These are phyloP conservation scores for Telmatherina bonti DNA, from an alignment of 2,797 vertebrate species.

Conservation along the genomic window DNA sequence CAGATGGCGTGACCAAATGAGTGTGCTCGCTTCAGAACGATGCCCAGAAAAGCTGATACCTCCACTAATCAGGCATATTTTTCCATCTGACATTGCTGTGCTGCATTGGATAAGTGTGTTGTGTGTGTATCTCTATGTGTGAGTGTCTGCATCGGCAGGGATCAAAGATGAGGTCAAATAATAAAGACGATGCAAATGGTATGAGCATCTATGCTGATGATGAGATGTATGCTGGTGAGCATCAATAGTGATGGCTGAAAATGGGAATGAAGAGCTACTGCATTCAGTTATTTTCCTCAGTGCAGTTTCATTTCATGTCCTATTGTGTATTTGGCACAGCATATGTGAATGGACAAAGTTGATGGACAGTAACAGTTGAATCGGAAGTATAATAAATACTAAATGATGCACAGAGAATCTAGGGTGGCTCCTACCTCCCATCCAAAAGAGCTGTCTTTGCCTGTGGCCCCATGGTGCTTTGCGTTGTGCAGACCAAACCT, in stretches of 20 bases:
- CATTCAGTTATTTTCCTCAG: conserved; percentile 46
- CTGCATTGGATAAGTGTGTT: conserved; percentile 39
- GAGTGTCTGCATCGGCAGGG: conserved; percentile 24
- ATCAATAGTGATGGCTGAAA: conserved; percentile 49
- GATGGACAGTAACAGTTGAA: background rate
- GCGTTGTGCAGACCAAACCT: conserved; percentile 90
- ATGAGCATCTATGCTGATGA: conserved; percentile 48
- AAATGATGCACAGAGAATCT: conserved; percentile 12
- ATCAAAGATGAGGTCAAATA: conserved; percentile 64
- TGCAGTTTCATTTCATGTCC: background rate
- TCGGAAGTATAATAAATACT: background rate
- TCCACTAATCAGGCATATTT: conserved; percentile 80
- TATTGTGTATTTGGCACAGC: conserved; percentile 12
- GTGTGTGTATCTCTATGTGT: conserved; percentile 26
- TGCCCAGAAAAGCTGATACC: conserved; percentile 80
- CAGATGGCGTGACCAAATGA: conserved; percentile 86
- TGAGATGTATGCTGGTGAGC: conserved; percentile 40
- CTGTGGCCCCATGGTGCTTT: conserved; percentile 83
- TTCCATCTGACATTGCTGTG: conserved; percentile 74
- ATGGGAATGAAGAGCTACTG: conserved; percentile 32
- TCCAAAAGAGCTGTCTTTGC: conserved; percentile 92
- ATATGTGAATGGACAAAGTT: conserved; percentile 1
- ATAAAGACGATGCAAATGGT: conserved; percentile 57
- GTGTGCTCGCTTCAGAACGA: conserved; percentile 69
- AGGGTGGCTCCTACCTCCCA: conserved; percentile 92